These are phyloP conservation scores for Grallaria varia DNA, from an alignment of 2,113 vertebrate genomes.

Conservation along the genomic window DNA sequence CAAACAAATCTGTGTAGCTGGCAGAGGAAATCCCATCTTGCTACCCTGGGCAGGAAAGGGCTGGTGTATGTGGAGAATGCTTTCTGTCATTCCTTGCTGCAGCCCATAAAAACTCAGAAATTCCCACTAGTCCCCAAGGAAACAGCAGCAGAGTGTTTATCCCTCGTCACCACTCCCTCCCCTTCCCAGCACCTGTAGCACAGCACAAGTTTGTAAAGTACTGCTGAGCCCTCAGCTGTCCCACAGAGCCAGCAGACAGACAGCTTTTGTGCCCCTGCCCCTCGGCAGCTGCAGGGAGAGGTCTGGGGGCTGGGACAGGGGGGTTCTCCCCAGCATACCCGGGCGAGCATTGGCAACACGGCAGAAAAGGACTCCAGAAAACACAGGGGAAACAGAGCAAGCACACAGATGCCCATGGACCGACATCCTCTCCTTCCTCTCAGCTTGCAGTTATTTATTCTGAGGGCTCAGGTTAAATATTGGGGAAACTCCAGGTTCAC, in stretches of 20 bases:
- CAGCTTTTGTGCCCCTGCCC: slow-evolving; percentile 30
- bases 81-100: neutral
- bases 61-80: neutral
- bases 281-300: slow-evolving; percentile 33
- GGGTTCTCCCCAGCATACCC: neutral
- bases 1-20: neutral
- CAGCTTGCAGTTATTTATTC: neutral
- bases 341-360: neutral
- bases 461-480: neutral
- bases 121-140: neutral
- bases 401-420: neutral
- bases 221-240: slow-evolving; percentile 31
- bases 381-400: fast-evolving
- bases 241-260: neutral
- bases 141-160: neutral
- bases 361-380: neutral
- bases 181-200: slow-evolving; percentile 16
- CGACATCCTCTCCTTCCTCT: neutral
- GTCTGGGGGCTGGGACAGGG: neutral
- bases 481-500: neutral
- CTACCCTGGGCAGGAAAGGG: neutral
- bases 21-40: neutral
- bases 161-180: neutral
- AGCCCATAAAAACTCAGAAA: neutral
- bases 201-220: neutral